Conservation (phyloP, 2,888 invertebrate species). For the Drosophila falleni region DNA sequence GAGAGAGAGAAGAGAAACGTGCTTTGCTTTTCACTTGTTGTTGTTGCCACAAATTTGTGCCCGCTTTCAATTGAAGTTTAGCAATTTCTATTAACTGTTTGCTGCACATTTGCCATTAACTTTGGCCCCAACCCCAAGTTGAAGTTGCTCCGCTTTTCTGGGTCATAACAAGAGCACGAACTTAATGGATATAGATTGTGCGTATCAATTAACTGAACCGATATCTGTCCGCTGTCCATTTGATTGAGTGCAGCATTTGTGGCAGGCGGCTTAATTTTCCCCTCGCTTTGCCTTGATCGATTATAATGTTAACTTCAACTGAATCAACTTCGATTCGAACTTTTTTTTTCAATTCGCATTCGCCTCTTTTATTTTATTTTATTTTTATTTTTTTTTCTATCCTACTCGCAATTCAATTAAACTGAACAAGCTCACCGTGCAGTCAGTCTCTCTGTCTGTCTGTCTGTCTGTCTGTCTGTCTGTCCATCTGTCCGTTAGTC, state of each 20-base stretch:
- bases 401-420: slow-evolving; percentile 75
- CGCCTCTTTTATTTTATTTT: slow-evolving; percentile 24
- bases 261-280: slow-evolving; percentile 68
- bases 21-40: slow-evolving; percentile 33
- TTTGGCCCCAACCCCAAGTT: slow-evolving; percentile 17
- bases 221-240: slow-evolving; percentile 43
- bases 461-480: neutral
- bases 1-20: slow-evolving; percentile 40
- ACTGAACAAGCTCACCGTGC: slow-evolving; percentile 76
- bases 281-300: slow-evolving; percentile 80
- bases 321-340: slow-evolving; percentile 42
- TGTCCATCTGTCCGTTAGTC: slow-evolving; percentile 23
- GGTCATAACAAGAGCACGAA: slow-evolving; percentile 70
- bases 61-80: slow-evolving; percentile 42
- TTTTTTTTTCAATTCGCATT: slow-evolving; percentile 50
- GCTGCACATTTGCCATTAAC: slow-evolving; percentile 40
- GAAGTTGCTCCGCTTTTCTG: slow-evolving; percentile 54
- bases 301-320: slow-evolving; percentile 75
- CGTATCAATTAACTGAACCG: slow-evolving; percentile 77
- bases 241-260: slow-evolving; percentile 71
- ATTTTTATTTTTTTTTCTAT: neutral
- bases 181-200: slow-evolving; percentile 73
- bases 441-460: slow-evolving; percentile 10
- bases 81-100: slow-evolving; percentile 48
- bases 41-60: slow-evolving; percentile 12